Percentiles rank a stretch among this genome's conserved stretches.
phyloP scores from a whole-genome alignment of 1,140 invertebrate genomes.

The Pseudomyrmex pallidus region DNA sequence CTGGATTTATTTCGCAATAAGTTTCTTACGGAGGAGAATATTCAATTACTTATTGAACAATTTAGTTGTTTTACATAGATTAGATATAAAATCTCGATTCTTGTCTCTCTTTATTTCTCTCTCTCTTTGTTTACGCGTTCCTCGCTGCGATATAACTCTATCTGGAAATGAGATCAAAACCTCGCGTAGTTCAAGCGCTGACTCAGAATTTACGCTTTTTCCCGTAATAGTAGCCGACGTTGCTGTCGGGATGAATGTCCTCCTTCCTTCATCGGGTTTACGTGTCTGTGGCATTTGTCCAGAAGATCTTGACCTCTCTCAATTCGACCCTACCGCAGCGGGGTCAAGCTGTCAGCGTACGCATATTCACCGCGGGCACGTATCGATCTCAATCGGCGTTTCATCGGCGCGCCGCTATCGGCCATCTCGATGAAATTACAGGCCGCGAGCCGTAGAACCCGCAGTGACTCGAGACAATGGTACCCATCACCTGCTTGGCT shows the following conservation, averaged over 20 bases:
- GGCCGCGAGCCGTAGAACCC: conserved; percentile 60
- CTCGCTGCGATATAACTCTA: background rate
- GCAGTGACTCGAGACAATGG: conserved; percentile 77
- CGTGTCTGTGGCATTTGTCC: conserved; percentile 68
- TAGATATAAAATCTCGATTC: background rate
- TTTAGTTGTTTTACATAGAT: background rate
- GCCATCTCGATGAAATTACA: conserved; percentile 75
- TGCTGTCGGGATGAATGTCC: conserved; percentile 57
- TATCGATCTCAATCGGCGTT: conserved; percentile 77
- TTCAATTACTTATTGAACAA: conserved; percentile 15
- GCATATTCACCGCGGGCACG: conserved; percentile 41
- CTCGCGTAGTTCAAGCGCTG: background rate
- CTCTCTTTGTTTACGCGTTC: background rate
- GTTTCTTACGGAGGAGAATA: conserved; percentile 19
- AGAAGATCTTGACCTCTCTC: conserved; percentile 76
- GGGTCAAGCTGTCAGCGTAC: conserved; percentile 72
- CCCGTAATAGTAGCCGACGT: conserved; percentile 42
- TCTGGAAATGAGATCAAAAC: conserved; percentile 20
- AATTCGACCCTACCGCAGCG: conserved; percentile 67
- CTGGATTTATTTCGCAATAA: conserved; percentile 40
- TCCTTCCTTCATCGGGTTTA: conserved; percentile 53
- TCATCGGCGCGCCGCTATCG: conserved; percentile 69
- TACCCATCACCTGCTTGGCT: conserved; percentile 69
- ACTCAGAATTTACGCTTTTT: conserved; percentile 45
- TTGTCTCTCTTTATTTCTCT: background rate